Conservation (phyloP, 2,888 invertebrate species). For the Yponomeuta plumbellus region DNA sequence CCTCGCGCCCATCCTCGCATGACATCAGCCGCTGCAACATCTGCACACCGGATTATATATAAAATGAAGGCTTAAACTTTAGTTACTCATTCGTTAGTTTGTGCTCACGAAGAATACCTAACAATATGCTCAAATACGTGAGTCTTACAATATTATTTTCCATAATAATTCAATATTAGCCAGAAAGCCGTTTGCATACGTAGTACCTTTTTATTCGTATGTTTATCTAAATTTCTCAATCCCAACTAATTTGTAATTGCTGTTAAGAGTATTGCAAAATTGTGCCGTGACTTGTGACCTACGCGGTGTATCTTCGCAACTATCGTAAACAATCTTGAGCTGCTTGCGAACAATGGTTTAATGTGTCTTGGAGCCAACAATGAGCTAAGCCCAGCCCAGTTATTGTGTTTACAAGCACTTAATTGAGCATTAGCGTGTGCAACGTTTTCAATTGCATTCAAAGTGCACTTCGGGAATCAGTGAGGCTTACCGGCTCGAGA, state of each 20-base stretch:
- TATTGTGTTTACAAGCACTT: conserved; percentile 6
- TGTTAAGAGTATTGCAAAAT: conserved; percentile 33
- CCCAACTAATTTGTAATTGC: conserved; percentile 31
- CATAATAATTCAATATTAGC: conserved; percentile 27
- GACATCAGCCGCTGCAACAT: conserved; percentile 63
- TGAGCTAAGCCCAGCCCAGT: not conserved
- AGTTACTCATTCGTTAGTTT: conserved; percentile 72
- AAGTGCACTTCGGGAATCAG: not conserved
- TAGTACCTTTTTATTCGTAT: not conserved
- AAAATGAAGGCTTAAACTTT: conserved; percentile 62
- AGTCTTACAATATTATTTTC: conserved; percentile 37
- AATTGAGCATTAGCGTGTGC: conserved; percentile 1
- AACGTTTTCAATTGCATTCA: not conserved
- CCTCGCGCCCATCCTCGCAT: conserved; percentile 42
- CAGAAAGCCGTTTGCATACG: conserved; percentile 27
- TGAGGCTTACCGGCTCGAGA: not conserved
- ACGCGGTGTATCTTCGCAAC: conserved; percentile 23
- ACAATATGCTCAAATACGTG: conserved; percentile 73
- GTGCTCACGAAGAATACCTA: conserved; percentile 67
- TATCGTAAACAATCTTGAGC: conserved; percentile 2
- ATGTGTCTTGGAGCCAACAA: conserved; percentile 24
- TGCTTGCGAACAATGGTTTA: conserved; percentile 30
- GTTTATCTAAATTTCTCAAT: conserved; percentile 3
- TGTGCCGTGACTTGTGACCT: conserved; percentile 40
- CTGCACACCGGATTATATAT: conserved; percentile 63